Conservation (phyloP, 2,113 vertebrate species). For the Chroicocephalus ridibundus region DNA sequence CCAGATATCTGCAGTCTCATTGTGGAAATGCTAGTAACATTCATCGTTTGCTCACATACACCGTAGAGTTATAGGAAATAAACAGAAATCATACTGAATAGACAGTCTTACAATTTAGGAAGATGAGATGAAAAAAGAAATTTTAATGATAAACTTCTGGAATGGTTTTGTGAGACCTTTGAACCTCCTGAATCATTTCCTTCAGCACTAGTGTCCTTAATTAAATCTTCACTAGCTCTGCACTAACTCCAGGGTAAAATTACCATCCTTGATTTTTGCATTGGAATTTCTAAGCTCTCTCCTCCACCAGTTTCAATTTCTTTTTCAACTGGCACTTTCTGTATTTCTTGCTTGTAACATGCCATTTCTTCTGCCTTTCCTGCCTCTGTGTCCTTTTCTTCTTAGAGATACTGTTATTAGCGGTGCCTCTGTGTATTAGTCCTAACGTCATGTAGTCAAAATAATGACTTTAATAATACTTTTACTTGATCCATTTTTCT, state of each 20-base stretch:
- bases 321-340: not conserved
- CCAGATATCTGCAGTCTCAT: conserved; percentile 5
- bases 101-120: not conserved
- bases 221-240: not conserved
- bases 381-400: not conserved
- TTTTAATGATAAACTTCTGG: not conserved
- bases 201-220: not conserved
- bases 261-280: not conserved
- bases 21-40: not conserved
- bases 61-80: not conserved
- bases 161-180: not conserved
- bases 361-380: not conserved
- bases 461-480: not conserved
- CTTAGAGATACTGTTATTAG: not conserved
- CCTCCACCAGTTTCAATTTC: not conserved
- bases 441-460: not conserved
- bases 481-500: not conserved
- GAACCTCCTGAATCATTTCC: not conserved
- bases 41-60: not conserved
- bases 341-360: not conserved
- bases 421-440: not conserved
- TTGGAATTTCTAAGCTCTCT: not conserved
- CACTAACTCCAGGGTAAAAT: not conserved
- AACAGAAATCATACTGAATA: not conserved
- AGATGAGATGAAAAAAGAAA: not conserved